phyloP scores from a whole-genome alignment of 30 jellyfish, hydroid and myxozoan species.

The Chrysaora quinquecirrha region DNA sequence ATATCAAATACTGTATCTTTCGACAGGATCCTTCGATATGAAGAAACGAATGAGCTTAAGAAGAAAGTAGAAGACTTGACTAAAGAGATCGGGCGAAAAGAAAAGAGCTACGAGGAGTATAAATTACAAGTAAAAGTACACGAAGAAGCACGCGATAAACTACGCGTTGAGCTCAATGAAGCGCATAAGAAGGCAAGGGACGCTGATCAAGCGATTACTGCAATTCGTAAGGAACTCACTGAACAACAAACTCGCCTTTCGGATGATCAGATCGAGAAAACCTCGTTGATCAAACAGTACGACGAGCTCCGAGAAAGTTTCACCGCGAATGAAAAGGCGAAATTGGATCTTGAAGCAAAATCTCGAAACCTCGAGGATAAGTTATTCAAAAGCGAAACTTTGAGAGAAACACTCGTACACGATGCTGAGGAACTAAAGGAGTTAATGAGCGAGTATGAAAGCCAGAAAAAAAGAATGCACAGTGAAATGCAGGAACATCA shows the following conservation, averaged over 20 bases:
- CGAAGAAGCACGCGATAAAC: slow-evolving; percentile 75
- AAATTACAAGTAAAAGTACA: slow-evolving; percentile 53
- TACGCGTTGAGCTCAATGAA: slow-evolving; percentile 59
- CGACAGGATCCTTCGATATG: slow-evolving; percentile 71
- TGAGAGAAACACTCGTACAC: slow-evolving; percentile 50
- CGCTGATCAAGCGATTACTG: slow-evolving; percentile 22
- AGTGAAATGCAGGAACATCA: slow-evolving; percentile 39
- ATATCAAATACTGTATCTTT: too few species aligned
- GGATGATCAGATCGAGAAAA: slow-evolving; percentile 52
- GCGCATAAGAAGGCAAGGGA: slow-evolving; percentile 47
- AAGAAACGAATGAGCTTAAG: slow-evolving; percentile 62
- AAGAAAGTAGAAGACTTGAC: slow-evolving; percentile 55
- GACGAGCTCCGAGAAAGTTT: slow-evolving; percentile 51
- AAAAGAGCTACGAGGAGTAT: slow-evolving; percentile 60
- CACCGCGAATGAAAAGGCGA: slow-evolving; percentile 50
- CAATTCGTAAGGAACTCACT: slow-evolving; percentile 38
- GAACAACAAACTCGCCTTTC: slow-evolving; percentile 35
- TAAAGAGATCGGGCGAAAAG: slow-evolving; percentile 63
- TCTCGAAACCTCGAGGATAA: slow-evolving; percentile 33
- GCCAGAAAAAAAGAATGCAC: slow-evolving; percentile 12
- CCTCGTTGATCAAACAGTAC: slow-evolving; percentile 52
- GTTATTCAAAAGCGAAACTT: slow-evolving; percentile 45
- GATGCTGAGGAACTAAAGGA: slow-evolving; percentile 68
- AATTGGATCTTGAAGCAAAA: slow-evolving; percentile 50
- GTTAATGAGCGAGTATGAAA: slow-evolving; percentile 36